A percentile compares a stretch with the other conserved stretches of the same genome.
These are phyloP conservation scores for Microplitis deprimator DNA, from an alignment of 2,888 invertebrate genomes.

Conservation along the genomic window DNA sequence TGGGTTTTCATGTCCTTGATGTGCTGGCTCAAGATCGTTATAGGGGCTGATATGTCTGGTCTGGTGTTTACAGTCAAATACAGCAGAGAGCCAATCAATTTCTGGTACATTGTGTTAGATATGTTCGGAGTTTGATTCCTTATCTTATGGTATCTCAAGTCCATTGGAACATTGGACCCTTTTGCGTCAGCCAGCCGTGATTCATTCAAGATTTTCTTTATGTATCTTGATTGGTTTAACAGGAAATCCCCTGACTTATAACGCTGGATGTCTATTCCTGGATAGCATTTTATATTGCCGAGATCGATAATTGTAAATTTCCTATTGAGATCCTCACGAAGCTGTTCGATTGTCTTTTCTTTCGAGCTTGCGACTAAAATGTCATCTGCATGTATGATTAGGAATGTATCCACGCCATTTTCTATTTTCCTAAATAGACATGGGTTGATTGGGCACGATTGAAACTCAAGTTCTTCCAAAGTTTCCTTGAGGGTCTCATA, in stretches of 20 bases:
- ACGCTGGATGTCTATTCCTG: conserved; percentile 47
- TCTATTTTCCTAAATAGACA: conserved; percentile 36
- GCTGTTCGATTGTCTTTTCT: conserved; percentile 31
- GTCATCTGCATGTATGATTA: conserved; percentile 46
- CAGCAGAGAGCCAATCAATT: background rate
- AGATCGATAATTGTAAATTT: conserved; percentile 53
- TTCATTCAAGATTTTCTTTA: conserved; percentile 38
- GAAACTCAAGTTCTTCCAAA: conserved; percentile 30
- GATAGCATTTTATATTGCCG: conserved; percentile 46
- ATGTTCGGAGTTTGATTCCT: background rate
- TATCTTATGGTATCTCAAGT: background rate
- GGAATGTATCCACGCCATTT: conserved; percentile 21
- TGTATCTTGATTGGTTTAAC: conserved; percentile 47
- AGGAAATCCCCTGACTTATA: conserved; percentile 33
- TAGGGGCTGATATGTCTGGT: background rate
- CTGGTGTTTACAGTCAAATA: background rate
- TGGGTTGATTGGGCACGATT: background rate
- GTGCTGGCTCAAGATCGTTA: too few relatives aligned
- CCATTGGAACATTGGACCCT: too few relatives aligned
- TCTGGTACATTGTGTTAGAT: background rate
- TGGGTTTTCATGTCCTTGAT: too few relatives aligned
- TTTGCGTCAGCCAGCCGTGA: conserved; percentile 15
- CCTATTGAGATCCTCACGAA: too few relatives aligned
- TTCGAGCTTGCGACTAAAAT: conserved; percentile 44
- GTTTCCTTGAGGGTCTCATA: conserved; percentile 46